These are phyloP conservation scores for Agrochola litura DNA, from an alignment of 2,888 invertebrate species.

Conservation along the genomic window DNA sequence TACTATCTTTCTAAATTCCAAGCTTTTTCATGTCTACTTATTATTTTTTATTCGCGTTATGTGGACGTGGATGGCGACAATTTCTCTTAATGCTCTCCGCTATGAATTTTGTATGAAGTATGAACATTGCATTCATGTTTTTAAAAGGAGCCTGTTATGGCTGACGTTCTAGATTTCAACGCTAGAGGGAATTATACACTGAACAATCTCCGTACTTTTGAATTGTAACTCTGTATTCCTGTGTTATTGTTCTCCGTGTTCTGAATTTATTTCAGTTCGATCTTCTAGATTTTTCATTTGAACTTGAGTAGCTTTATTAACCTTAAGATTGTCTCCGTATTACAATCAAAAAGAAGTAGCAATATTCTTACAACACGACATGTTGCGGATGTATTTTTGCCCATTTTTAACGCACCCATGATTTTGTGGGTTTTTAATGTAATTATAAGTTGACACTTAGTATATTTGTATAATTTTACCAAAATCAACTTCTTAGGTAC, in stretches of 20 bases:
- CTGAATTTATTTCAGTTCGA: not conserved
- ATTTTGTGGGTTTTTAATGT: not conserved
- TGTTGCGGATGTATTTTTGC: not conserved
- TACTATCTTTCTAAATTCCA: not conserved
- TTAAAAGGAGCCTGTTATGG: conserved; percentile 14
- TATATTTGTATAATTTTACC: not conserved
- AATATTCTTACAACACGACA: not conserved
- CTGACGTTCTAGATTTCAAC: conserved; percentile 4
- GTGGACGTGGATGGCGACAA: conserved; percentile 26
- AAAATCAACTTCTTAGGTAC: not conserved
- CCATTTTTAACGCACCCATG: not conserved
- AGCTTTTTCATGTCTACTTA: conserved; percentile 36
- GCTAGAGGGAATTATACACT: not conserved
- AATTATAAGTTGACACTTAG: no score
- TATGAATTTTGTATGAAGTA: conserved; percentile 51
- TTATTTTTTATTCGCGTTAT: conserved; percentile 46
- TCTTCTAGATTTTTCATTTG: not conserved
- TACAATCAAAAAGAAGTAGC: no score
- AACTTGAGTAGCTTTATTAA: not conserved
- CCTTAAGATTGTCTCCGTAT: no score
- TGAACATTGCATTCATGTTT: conserved; percentile 50
- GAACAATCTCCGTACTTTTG: no score
- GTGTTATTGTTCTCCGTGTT: no score
- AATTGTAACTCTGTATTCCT: no score
- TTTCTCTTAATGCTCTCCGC: conserved; percentile 27